phyloP scores from a whole-genome alignment of 1,140 invertebrate species.

The Papilio machaon region DNA sequence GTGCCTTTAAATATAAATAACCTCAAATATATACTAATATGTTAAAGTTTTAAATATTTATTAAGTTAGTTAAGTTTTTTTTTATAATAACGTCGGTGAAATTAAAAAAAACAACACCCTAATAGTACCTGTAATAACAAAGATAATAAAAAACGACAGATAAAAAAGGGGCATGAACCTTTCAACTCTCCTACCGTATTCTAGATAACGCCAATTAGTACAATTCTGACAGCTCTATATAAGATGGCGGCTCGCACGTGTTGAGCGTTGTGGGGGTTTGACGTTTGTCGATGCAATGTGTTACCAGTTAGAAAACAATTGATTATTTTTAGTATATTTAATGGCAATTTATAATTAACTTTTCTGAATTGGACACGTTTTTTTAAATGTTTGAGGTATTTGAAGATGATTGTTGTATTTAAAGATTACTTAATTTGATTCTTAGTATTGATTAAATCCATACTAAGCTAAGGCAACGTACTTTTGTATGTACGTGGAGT shows the following conservation, averaged over 20 bases:
- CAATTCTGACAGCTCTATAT: conserved; percentile 43
- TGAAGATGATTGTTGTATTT: no score
- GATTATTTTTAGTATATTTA: conserved; percentile 27
- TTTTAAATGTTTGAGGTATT: no score
- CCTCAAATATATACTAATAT: no score
- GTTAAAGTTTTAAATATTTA: no score
- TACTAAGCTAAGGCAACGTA: no score
- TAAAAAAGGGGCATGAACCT: conserved; percentile 45
- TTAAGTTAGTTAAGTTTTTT: no score
- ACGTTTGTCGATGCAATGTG: conserved; percentile 36
- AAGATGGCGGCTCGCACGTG: conserved; percentile 45
- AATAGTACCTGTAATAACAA: conserved; percentile 38
- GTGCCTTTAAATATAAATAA: no score
- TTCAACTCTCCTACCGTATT: conserved; percentile 45
- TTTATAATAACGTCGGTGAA: no score
- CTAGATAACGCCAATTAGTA: conserved; percentile 44
- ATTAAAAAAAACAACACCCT: not conserved
- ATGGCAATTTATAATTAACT: conserved; percentile 10
- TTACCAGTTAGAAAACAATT: conserved; percentile 28
- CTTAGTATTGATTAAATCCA: no score
- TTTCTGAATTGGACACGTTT: not conserved
- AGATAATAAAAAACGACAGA: conserved; percentile 20
- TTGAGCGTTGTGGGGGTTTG: conserved; percentile 40
- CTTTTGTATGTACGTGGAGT: no score
- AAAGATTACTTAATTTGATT: no score